Base-by-base conservation (phyloP, 2,888 invertebrate genomes). In the Drepanosiphum platanoidis region DNA sequence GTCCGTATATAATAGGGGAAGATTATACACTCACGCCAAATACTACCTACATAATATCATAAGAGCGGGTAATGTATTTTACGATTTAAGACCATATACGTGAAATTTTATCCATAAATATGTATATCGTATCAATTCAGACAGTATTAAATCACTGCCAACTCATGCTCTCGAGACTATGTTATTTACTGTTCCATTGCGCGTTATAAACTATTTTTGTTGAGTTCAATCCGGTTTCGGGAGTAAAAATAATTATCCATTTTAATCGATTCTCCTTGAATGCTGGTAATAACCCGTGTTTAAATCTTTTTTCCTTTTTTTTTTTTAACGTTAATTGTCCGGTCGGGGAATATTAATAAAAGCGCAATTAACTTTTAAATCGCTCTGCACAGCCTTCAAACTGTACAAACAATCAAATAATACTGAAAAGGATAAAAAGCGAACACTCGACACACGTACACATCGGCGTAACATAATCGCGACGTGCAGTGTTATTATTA, bases 251-350 rank as follows among this genome's bases (percentile, higher is more conserved):
- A 58, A 75, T 52, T 74, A 34, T 34, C 32, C 34, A 22, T 52
- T 78, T 78, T 27, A 64, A 64, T 64, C 39, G 39, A 64, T 30
- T 78, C 64, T 39, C 78, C 64, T 78, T 78, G 78, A 78, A 52
- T 8, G 39, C 18, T 34, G 30, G 52, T 78, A 78, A 64, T 77
- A 77, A 70, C 77, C 77, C 27, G 61, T 36, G 27, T 77, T 77
- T 77, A 39, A 36, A n/a, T 61, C 15, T 7, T 52, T 61, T 36
- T 9, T 75, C 27, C n/a, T 77, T 61, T n/a, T 7, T 52, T 61
- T 36, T 9, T 75, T 36, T 34, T 77, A 32, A 58, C 36, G 34
- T 77, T 36, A 36, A 15, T 61, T 61, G 34, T 27, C 30, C 36
- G 36, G 5, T n/a, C 22, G 58, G n/a, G 36, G 27, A 18, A 7